phyloP scores from a whole-genome alignment of 2,888 invertebrate genomes.

The Euproctis similis region DNA sequence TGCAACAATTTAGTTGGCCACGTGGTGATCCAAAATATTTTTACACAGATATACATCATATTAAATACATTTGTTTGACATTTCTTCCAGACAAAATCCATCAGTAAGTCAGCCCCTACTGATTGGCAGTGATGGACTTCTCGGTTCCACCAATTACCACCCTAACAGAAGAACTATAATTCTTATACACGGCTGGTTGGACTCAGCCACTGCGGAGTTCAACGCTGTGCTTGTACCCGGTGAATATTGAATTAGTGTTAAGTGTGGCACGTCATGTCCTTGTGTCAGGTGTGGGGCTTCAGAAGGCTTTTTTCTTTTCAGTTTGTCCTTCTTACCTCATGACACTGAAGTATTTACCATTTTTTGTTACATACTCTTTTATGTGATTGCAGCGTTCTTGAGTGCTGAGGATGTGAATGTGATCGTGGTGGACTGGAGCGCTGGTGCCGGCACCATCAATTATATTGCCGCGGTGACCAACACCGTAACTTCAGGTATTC shows the following conservation, averaged over 20 bases:
- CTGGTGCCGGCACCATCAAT: constrained; percentile 4
- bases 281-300: too few relatives aligned
- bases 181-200: constrained; percentile 16
- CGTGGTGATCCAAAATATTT: too few relatives aligned
- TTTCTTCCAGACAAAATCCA: constrained; percentile 10
- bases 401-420: constrained; percentile 14
- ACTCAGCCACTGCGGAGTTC: constrained; percentile 7
- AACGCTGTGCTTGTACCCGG: constrained; percentile 13
- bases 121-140: neutral
- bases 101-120: constrained; percentile 9
- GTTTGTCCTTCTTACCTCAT: too few relatives aligned
- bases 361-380: too few relatives aligned
- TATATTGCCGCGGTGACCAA: constrained; percentile 10
- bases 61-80: too few relatives aligned
- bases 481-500: constrained; percentile 11
- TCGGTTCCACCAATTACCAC: constrained; percentile 9
- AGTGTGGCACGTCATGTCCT: too few relatives aligned
- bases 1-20: too few relatives aligned
- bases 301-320: too few relatives aligned
- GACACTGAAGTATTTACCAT: too few relatives aligned
- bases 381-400: constrained; percentile 12
- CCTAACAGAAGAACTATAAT: constrained; percentile 7
- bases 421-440: constrained; percentile 16
- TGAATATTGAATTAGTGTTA: too few relatives aligned
- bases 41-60: too few relatives aligned